A percentile compares a stretch with the other conserved stretches of the same genome.
Conservation (phyloP, 2,113 vertebrate species). For the Mormyrus lacerda region DNA sequence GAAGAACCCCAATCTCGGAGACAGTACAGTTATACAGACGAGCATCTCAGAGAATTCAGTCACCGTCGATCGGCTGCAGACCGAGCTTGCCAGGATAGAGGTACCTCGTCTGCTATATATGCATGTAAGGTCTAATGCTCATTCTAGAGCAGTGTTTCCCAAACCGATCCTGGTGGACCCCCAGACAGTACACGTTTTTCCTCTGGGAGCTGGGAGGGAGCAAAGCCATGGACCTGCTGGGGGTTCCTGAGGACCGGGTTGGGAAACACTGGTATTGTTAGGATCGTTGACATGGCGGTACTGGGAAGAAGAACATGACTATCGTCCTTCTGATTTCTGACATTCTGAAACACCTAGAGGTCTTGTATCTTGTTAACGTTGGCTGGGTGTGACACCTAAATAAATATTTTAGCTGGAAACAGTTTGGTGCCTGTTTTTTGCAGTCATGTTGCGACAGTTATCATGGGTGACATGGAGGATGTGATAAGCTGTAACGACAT, state of each 20-base stretch:
- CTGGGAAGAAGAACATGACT: not conserved
- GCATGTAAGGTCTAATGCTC: not conserved
- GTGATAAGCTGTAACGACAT: not conserved
- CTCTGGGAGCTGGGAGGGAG: not conserved
- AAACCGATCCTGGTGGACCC: not conserved
- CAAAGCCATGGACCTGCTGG: not conserved
- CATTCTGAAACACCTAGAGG: not conserved
- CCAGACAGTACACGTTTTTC: not conserved
- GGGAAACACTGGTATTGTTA: not conserved
- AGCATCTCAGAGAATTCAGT: conserved; percentile 90
- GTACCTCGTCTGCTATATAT: conserved; percentile 44
- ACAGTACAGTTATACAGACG: conserved; percentile 83
- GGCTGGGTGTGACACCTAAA: not conserved
- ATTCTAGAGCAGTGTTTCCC: not conserved
- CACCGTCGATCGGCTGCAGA: conserved; percentile 88
- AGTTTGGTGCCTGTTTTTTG: not conserved
- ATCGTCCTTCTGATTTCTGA: not conserved
- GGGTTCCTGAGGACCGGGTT: not conserved
- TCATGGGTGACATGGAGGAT: not conserved
- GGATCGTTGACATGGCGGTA: not conserved
- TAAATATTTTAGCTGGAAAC: not conserved
- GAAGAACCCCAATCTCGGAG: conserved; percentile 95
- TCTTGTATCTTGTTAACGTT: not conserved
- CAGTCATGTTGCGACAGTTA: not conserved
- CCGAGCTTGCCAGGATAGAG: conserved; percentile 95